Conservation (phyloP, 2,888 invertebrate species). For the Linhomoeus sp. region DNA sequence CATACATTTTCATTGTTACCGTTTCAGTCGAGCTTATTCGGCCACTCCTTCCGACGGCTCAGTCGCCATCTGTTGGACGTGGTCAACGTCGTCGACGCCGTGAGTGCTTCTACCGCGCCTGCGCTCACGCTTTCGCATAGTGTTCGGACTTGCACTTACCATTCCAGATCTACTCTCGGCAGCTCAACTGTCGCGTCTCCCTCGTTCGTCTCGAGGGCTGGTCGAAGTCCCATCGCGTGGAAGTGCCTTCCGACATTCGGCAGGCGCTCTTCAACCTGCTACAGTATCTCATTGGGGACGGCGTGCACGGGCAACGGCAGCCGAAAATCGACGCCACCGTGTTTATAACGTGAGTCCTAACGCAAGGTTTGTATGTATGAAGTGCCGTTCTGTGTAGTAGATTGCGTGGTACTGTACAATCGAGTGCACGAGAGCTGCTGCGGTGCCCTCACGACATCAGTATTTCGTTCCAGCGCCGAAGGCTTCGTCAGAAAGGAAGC, state of each 20-base stretch:
- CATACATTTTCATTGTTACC: neutral
- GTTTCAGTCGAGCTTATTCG: constrained; percentile 11
- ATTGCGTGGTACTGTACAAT: no score
- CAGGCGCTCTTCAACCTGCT: constrained; percentile 72
- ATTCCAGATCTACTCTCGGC: constrained; percentile 60
- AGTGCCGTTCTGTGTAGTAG: neutral
- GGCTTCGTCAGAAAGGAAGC: constrained; percentile 70
- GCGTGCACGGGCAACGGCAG: constrained; percentile 65
- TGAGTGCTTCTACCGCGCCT: constrained; percentile 34
- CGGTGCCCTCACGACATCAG: no score
- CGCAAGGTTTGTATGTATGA: constrained; percentile 8
- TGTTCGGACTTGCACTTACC: constrained; percentile 4
- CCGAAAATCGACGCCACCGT: constrained; percentile 76
- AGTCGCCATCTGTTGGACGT: no score
- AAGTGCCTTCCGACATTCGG: constrained; percentile 63
- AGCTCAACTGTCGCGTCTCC: constrained; percentile 75
- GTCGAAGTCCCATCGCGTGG: constrained; percentile 64
- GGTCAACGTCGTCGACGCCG: constrained; percentile 89
- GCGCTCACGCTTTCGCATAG: neutral
- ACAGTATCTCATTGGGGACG: constrained; percentile 54
- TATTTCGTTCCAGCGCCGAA: constrained; percentile 52
- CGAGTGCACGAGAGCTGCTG: neutral
- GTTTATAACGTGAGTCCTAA: constrained; percentile 48
- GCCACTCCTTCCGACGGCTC: constrained; percentile 44
- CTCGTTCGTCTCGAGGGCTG: constrained; percentile 92